Conservation (phyloP, 2,113 vertebrate species). For the Pipra filicauda region DNA sequence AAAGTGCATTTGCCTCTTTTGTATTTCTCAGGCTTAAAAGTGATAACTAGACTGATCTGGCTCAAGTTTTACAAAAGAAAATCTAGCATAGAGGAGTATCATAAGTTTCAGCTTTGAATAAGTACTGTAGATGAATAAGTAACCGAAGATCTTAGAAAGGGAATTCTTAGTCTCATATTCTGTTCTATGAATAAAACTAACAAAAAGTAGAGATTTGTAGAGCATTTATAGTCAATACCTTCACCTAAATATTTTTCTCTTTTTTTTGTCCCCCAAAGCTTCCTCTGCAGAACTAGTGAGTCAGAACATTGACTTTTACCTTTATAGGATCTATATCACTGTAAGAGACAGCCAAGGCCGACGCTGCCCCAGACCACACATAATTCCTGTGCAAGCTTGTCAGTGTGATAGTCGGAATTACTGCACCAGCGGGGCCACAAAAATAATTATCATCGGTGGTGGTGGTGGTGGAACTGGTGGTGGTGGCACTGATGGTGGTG, state of each 20-base stretch:
- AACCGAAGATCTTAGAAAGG: background rate
- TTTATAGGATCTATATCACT: conserved; percentile 6
- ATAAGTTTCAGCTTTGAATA: background rate
- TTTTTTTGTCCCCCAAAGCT: background rate
- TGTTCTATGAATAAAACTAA: background rate
- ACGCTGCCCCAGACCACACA: conserved; percentile 29
- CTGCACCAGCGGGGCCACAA: conserved; percentile 42
- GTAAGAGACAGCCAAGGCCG: conserved; percentile 49
- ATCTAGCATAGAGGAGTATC: background rate
- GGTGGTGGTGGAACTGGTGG: accelerated
- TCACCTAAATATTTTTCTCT: background rate
- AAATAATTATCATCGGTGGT: background rate
- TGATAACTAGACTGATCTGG: background rate
- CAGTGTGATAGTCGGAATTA: conserved; percentile 48
- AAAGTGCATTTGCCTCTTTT: background rate
- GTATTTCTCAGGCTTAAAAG: background rate
- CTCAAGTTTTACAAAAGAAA: background rate
- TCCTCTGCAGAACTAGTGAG: conserved; percentile 49
- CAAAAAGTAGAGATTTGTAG: background rate
- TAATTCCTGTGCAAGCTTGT: conserved; percentile 64
- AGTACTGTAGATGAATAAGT: background rate
- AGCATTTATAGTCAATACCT: background rate
- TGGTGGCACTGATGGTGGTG: background rate
- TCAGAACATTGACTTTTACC: conserved; percentile 43
- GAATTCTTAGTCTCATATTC: background rate